Evolutionary conservation across 2,797 vertebrate genomes (phyloP), one percentile per base, ranked within the genome.

Genomic region (Holocentrus rufus): DNA sequence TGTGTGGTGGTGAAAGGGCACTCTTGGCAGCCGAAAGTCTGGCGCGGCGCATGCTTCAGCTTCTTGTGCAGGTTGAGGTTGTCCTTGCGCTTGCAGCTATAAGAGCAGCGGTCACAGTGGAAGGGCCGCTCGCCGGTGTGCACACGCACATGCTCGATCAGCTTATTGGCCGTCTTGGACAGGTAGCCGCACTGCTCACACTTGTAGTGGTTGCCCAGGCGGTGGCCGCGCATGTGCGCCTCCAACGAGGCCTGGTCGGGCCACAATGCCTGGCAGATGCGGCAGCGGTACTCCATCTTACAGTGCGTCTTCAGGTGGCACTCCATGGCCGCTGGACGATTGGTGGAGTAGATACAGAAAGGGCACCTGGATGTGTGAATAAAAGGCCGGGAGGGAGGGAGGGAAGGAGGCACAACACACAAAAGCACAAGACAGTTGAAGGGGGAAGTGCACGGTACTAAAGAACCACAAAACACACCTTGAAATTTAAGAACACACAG

Each of bases 21-120:
- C 95, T 96, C 95, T 20, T 93, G 93, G 75, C 98, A 98, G 94
- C 96, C 96, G 90, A 97, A 96, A 87, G 95, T 96, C 95, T 98
- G 97, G 91, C 97, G 96, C 55, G 97, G 97, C 73, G 97, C 96
- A 72, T 99, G 98, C 93, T 99, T 99, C 93, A 99, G 96, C 95
- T 96, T 98, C 95, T 98, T 98, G 97, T 99, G 98, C 95, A 99
- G 95, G 93, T 98, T 98, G 92, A 99, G 97, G 98, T 99, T 99
- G 97, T 99, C 98, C 96, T 99, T 99, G 95, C 98, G 98, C 92
- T 98, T 98, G 95, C 98, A 99, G 97, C 98, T 98, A 90, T 99
- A 99, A 92, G 96, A 94, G 95, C 98, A 99, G 95, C 96, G 97
- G 95, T 99, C 98, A 94, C 98, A 99, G 96, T 97, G 98, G 95